Percentiles rank a stretch among this genome's conserved stretches.
phyloP scores from a whole-genome alignment of 2,113 vertebrate species.

The Caracal caracal region DNA sequence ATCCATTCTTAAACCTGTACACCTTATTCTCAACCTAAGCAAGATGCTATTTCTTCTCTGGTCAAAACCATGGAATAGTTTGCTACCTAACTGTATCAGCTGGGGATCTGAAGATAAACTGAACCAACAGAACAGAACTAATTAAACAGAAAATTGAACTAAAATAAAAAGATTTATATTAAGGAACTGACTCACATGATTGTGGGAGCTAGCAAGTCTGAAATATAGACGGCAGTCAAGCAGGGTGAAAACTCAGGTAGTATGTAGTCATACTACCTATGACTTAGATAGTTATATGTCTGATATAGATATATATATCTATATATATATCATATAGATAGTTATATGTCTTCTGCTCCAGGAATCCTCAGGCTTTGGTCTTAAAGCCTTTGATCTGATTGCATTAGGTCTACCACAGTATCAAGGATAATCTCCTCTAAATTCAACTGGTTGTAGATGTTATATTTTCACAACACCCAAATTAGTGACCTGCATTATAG shows the following conservation, averaged over 20 bases:
- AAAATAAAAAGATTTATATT: not conserved
- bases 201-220: not conserved
- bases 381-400: not conserved
- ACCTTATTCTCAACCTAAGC: not conserved
- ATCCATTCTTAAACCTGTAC: not conserved
- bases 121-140: not conserved
- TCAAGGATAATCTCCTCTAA: not conserved
- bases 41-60: not conserved
- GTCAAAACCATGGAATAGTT: not conserved
- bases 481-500: not conserved
- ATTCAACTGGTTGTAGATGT: not conserved
- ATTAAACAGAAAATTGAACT: not conserved
- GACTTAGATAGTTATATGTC: too few relatives aligned
- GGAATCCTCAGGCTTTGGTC: not conserved
- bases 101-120: not conserved
- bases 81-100: not conserved
- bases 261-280: too few relatives aligned
- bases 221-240: not conserved
- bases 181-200: not conserved
- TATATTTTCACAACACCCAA: not conserved
- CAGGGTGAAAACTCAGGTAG: not conserved
- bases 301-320: too few relatives aligned
- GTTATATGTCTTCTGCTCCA: not conserved
- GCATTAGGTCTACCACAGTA: not conserved
- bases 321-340: too few relatives aligned